Conservation (phyloP, 2,888 invertebrate species). For the Augiades crinisus region DNA sequence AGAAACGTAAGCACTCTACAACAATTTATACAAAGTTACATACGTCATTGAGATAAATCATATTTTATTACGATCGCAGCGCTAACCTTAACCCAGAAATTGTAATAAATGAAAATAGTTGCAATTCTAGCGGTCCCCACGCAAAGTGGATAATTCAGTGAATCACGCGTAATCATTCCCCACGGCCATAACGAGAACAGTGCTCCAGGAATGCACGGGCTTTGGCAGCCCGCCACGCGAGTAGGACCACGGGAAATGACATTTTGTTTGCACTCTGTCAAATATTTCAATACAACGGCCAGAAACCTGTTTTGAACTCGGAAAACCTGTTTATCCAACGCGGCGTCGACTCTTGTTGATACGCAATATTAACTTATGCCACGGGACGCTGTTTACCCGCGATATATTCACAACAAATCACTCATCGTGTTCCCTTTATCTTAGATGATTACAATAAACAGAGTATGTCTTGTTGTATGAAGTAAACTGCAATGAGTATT, state of each 20-base stretch:
- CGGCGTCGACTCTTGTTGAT: neutral
- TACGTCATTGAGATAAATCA: neutral
- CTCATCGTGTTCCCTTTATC: neutral
- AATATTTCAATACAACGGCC: conserved; percentile 40
- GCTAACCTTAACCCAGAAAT: conserved; percentile 31
- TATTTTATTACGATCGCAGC: neutral
- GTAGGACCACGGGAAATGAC: conserved; percentile 46
- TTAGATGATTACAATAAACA: neutral
- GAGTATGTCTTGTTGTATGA: neutral
- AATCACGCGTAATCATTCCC: conserved; percentile 39
- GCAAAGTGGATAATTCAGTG: conserved; percentile 42
- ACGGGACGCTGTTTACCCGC: too few relatives aligned
- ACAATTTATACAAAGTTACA: neutral
- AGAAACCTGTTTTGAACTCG: conserved; percentile 20
- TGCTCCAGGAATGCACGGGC: conserved; percentile 49
- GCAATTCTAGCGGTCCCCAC: conserved; percentile 10
- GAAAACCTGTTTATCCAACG: neutral
- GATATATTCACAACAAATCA: neutral
- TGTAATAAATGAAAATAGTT: conserved; percentile 13
- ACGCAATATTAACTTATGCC: too few relatives aligned
- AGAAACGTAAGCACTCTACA: too few relatives aligned
- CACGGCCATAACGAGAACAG: conserved; percentile 49
- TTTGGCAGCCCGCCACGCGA: conserved; percentile 58
- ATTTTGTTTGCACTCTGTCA: conserved; percentile 55
- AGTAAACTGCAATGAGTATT: neutral